Evolutionary conservation across 2,113 vertebrate species (phyloP).

Genomic region (Oncorhynchus keta): DNA sequence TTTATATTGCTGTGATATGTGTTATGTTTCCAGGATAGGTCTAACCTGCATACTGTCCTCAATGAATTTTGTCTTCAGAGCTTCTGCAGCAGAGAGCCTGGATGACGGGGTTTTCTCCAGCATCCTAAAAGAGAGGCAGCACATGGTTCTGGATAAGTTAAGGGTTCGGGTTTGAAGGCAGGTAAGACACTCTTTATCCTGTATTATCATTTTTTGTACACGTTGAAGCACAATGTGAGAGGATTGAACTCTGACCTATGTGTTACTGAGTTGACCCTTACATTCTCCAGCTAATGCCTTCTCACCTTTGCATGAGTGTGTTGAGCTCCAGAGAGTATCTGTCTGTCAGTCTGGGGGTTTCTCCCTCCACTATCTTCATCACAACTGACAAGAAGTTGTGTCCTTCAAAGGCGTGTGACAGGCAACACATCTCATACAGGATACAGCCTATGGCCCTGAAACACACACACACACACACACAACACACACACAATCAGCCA

Average conservation of each 20-base stretch:
- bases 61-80: constrained; percentile 73
- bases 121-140: constrained; percentile 67
- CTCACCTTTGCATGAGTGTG: constrained; percentile 75
- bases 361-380: constrained; percentile 82
- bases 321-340: constrained; percentile 74
- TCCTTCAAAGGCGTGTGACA: constrained; percentile 82
- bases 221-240: not conserved
- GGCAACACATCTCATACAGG: constrained; percentile 85
- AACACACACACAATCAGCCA: not conserved
- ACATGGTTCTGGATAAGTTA: no score
- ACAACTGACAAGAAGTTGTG: constrained; percentile 82
- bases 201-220: not conserved
- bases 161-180: not conserved
- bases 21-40: not conserved
- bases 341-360: constrained; percentile 79
- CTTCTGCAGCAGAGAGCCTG: constrained; percentile 77
- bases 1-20: not conserved
- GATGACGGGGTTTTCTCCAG: constrained; percentile 73
- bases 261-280: no score
- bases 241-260: not conserved
- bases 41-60: constrained; percentile 67
- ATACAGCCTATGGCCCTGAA: constrained; percentile 86
- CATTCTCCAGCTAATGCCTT: not conserved
- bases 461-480: constrained; percentile 24
- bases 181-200: not conserved